Evolutionary conservation across 2,797 vertebrate genomes (phyloP).

Genomic region (Sebastes flavidus): DNA sequence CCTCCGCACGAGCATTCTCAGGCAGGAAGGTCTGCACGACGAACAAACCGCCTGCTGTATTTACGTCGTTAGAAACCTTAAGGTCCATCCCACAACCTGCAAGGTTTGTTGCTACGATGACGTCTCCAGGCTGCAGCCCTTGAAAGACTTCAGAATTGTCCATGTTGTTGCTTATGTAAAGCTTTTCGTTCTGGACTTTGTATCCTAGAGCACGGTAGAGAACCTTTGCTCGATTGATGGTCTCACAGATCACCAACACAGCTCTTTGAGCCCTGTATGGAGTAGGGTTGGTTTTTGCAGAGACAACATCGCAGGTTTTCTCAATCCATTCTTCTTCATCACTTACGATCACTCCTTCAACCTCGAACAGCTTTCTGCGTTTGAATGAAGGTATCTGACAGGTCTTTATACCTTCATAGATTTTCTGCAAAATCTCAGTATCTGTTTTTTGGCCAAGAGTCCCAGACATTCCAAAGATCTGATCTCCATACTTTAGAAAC

Average conservation of each 20-base stretch:
- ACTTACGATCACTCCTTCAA: slow-evolving; percentile 38
- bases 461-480: slow-evolving; percentile 76
- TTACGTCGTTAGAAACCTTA: slow-evolving; percentile 26
- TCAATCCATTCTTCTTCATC: slow-evolving; percentile 56
- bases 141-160: slow-evolving; percentile 48
- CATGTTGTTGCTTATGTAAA: slow-evolving; percentile 73
- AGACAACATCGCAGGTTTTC: slow-evolving; percentile 52
- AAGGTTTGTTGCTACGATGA: slow-evolving; percentile 78
- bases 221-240: slow-evolving; percentile 57
- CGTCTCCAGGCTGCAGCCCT: slow-evolving; percentile 35
- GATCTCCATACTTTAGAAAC: slow-evolving; percentile 60
- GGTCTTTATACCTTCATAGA: slow-evolving; percentile 58
- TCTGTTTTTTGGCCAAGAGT: slow-evolving; percentile 73
- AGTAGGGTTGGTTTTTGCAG: slow-evolving; percentile 5
- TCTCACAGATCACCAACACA: slow-evolving; percentile 76
- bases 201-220: slow-evolving; percentile 11
- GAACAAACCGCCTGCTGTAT: slow-evolving; percentile 60
- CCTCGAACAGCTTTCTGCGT: slow-evolving; percentile 74
- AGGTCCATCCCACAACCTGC: slow-evolving; percentile 71
- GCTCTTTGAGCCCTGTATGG: slow-evolving; percentile 55
- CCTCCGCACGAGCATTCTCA: slow-evolving; percentile 62
- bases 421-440: slow-evolving; percentile 54
- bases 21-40: slow-evolving; percentile 77
- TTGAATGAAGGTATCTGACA: slow-evolving; percentile 75
- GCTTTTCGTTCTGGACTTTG: not conserved